Evolutionary conservation across 1,140 invertebrate genomes (phyloP).

Genomic region (Scaptodrosophila lebanonensis): DNA sequence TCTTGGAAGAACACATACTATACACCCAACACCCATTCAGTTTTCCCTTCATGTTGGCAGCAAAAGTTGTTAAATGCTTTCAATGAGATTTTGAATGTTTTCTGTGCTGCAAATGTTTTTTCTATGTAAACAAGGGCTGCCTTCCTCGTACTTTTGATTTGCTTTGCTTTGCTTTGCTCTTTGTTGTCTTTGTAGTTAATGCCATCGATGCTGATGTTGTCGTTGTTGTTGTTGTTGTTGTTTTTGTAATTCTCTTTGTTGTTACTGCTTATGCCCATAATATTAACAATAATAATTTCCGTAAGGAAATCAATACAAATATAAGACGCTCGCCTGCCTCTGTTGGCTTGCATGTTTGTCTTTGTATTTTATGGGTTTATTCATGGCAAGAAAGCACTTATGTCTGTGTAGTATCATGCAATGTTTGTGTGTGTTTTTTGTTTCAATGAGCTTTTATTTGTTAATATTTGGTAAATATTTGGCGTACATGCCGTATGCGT

Average conservation of each 20-base stretch:
- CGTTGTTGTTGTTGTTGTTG: too few relatives aligned
- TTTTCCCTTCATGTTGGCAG: constrained; percentile 2
- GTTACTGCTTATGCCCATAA: constrained; percentile 5
- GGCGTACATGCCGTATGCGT: constrained; percentile 63
- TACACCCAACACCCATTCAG: not conserved
- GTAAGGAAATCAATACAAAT: constrained; percentile 58
- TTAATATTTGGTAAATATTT: constrained; percentile 74
- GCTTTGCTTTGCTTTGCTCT: not conserved
- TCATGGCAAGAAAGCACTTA: constrained; percentile 23
- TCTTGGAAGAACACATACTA: not conserved
- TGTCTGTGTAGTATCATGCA: constrained; percentile 19
- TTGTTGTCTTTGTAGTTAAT: not conserved
- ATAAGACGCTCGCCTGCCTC: constrained; percentile 31
- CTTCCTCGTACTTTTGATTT: not conserved
- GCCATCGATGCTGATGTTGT: too few relatives aligned
- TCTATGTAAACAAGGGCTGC: constrained; percentile 5
- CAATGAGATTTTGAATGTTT: constrained; percentile 73
- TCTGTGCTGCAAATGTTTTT: constrained; percentile 62
- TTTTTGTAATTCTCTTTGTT: not conserved
- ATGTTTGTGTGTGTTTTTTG: constrained; percentile 30
- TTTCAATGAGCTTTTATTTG: constrained; percentile 64
- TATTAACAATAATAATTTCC: constrained; percentile 74
- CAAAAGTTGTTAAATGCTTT: constrained; percentile 68
- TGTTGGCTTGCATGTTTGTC: constrained; percentile 42
- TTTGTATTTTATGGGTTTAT: constrained; percentile 71